Evolutionary conservation across 2,113 vertebrate genomes (phyloP).

Genomic region (Clupea harengus): DNA sequence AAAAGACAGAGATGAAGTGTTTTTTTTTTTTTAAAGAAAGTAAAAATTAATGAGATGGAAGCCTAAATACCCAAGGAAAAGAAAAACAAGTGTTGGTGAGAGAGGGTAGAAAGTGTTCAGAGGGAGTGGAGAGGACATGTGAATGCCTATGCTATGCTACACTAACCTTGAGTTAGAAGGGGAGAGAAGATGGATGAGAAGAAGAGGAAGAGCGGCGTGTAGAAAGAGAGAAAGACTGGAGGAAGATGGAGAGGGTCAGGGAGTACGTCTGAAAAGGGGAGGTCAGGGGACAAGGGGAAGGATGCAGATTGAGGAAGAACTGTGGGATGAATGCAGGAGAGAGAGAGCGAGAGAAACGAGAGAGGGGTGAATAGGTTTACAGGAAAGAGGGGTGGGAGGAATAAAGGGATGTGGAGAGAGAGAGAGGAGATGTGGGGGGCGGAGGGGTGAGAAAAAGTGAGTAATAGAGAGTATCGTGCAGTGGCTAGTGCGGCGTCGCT

Average conservation of each 20-base stretch:
- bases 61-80: constrained; percentile 42
- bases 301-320: neutral
- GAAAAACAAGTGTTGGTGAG: neutral
- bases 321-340: neutral
- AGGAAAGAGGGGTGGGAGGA: constrained; percentile 21
- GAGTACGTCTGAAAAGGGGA: neutral
- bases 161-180: neutral
- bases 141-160: constrained; percentile 4
- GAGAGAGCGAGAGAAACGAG: neutral
- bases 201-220: neutral
- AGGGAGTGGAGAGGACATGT: neutral
- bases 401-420: neutral
- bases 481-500: constrained; percentile 44
- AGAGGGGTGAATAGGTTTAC: neutral
- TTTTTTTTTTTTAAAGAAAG: no score
- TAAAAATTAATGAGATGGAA: neutral
- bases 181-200: neutral
- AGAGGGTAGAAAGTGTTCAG: neutral
- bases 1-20: neutral
- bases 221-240: neutral
- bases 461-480: neutral
- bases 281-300: neutral
- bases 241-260: neutral
- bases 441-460: neutral
- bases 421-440: neutral